A percentile compares a stretch with the other conserved stretches of the same genome.
Conservation (phyloP, 2,888 invertebrate species). For the Eilema griseolum region DNA sequence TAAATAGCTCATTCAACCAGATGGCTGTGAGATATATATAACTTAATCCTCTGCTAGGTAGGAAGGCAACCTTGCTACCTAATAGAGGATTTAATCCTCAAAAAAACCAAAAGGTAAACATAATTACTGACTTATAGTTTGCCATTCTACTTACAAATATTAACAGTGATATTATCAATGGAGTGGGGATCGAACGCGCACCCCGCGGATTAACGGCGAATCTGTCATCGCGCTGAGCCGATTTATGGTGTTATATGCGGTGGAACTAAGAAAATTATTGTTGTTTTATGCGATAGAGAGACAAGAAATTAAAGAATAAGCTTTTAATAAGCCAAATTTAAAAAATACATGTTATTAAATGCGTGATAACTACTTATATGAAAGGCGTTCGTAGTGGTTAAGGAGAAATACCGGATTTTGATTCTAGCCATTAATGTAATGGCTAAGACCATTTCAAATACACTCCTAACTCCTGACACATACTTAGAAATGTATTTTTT, state of each 20-base stretch:
- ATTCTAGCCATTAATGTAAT: too few relatives aligned
- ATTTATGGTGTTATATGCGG: constrained; percentile 45
- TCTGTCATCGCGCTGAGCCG: constrained; percentile 60
- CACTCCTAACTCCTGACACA: too few relatives aligned
- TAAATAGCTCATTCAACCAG: too few relatives aligned
- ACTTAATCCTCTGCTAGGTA: too few relatives aligned
- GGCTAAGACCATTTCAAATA: too few relatives aligned
- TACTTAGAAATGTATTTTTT: too few relatives aligned
- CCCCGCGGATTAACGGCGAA: constrained; percentile 50
- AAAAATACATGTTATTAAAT: too few relatives aligned
- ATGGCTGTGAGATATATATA: too few relatives aligned
- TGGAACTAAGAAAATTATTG: constrained; percentile 45
- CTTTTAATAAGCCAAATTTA: too few relatives aligned
- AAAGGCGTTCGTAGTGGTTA: too few relatives aligned
- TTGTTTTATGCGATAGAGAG: constrained; percentile 24
- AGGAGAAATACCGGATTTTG: too few relatives aligned
- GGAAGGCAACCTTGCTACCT: neutral
- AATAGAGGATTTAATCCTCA: neutral
- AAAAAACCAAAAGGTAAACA: neutral
- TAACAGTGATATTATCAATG: constrained; percentile 39
- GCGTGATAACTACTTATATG: too few relatives aligned
- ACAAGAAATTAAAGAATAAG: constrained; percentile 17
- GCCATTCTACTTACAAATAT: constrained; percentile 41
- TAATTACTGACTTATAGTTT: constrained; percentile 25
- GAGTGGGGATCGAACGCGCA: constrained; percentile 42